Evolutionary conservation across 1,140 invertebrate species (phyloP).

Genomic region (Macrosteles quadrilineatus): DNA sequence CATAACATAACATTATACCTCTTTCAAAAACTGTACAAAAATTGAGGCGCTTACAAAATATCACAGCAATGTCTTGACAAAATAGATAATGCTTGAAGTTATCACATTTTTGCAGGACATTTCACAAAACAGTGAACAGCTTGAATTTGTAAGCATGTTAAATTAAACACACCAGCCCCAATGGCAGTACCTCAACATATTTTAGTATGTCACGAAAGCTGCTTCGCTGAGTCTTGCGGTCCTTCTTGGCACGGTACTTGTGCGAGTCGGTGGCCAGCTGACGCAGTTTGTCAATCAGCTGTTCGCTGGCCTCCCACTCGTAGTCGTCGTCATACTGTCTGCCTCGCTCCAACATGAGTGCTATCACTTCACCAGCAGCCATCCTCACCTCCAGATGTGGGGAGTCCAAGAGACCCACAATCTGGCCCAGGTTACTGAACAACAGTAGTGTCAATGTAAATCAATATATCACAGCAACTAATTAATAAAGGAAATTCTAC

Average conservation of each 20-base stretch:
- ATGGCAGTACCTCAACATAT: slow-evolving; percentile 69
- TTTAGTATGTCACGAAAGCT: slow-evolving; percentile 84
- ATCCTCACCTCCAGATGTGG: slow-evolving; percentile 83
- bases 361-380: slow-evolving; percentile 86
- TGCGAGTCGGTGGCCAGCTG: slow-evolving; percentile 89
- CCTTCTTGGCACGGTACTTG: slow-evolving; percentile 91
- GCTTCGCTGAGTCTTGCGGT: slow-evolving; percentile 87
- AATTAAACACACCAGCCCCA: too few relatives aligned
- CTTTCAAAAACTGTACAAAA: too few relatives aligned
- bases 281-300: slow-evolving; percentile 65
- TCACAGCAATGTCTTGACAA: too few relatives aligned
- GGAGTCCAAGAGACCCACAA: slow-evolving; percentile 73
- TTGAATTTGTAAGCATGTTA: too few relatives aligned
- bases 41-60: too few relatives aligned
- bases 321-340: slow-evolving; percentile 52
- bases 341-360: slow-evolving; percentile 82
- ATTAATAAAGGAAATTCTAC: too few relatives aligned
- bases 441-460: too few relatives aligned
- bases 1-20: too few relatives aligned
- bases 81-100: too few relatives aligned
- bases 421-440: slow-evolving; percentile 61
- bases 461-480: too few relatives aligned
- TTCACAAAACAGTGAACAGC: too few relatives aligned
- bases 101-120: too few relatives aligned
- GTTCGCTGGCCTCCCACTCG: slow-evolving; percentile 48